Evolutionary conservation across 2,797 vertebrate genomes (phyloP).

Genomic region (Thamnophis elegans): DNA sequence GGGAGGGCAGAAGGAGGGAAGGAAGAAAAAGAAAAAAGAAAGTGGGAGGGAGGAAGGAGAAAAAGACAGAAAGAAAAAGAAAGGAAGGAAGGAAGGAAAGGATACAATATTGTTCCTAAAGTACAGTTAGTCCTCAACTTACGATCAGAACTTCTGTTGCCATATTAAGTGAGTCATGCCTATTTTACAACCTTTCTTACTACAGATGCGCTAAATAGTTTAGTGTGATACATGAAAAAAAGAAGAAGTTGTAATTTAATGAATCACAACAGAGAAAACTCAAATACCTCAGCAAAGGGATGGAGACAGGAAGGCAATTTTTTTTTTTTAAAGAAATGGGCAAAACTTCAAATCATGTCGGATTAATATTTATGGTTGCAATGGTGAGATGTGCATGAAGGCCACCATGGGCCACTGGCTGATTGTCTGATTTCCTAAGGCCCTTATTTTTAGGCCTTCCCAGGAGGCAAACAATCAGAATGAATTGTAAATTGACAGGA

Average conservation of each 20-base stretch:
- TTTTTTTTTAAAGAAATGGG: not conserved
- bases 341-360: constrained; percentile 20
- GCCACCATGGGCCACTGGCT: constrained; percentile 20
- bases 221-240: not conserved
- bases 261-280: not conserved
- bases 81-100: no score
- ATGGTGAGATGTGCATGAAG: constrained; percentile 41
- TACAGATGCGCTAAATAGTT: not conserved
- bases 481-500: constrained; percentile 33
- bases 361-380: constrained; percentile 36
- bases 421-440: constrained; percentile 56
- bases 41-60: no score
- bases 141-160: no score
- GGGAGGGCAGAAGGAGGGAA: no score
- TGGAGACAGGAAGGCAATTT: not conserved
- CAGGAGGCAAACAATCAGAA: constrained; percentile 59
- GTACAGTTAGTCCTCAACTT: no score
- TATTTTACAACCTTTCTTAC: no score
- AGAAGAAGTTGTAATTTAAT: not conserved
- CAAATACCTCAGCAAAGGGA: constrained; percentile 8
- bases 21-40: no score
- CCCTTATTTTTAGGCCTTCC: constrained; percentile 50
- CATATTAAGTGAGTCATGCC: no score
- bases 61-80: no score
- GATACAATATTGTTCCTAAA: no score